Evolutionary conservation across 2,888 invertebrate species (phyloP).

Genomic region (Mylabris sibirica): DNA sequence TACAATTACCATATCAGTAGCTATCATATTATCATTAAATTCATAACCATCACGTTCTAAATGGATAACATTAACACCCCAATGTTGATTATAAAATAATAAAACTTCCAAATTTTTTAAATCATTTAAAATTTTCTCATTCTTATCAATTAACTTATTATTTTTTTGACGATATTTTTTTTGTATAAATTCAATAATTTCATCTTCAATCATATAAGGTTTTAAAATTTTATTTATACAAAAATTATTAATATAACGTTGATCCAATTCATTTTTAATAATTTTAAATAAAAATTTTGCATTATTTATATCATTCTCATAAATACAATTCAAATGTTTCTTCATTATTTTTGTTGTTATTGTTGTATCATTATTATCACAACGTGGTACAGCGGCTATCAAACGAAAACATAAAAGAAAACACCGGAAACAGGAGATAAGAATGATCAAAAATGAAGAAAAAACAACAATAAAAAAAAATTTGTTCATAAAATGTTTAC

Average conservation of each 20-base stretch:
- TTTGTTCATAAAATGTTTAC: too few relatives aligned
- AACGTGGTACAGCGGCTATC: slow-evolving; percentile 65
- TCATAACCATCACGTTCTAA: slow-evolving; percentile 55
- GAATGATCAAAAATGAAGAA: slow-evolving; percentile 6
- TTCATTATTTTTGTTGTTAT: slow-evolving; percentile 42
- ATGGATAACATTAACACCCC: slow-evolving; percentile 72
- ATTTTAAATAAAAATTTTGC: slow-evolving; percentile 71
- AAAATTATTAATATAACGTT: slow-evolving; percentile 66
- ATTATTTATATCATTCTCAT: slow-evolving; percentile 67
- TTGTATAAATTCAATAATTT: slow-evolving; percentile 67
- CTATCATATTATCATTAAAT: slow-evolving; percentile 44
- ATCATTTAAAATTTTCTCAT: slow-evolving; percentile 62
- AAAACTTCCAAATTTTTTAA: slow-evolving; percentile 74
- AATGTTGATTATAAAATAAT: slow-evolving; percentile 74
- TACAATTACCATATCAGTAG: slow-evolving; percentile 57
- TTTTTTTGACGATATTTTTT: slow-evolving; percentile 60
- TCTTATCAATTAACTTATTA: too few relatives aligned
- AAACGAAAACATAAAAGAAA: too few relatives aligned
- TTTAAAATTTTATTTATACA: slow-evolving; percentile 65
- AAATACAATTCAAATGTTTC: slow-evolving; percentile 72
- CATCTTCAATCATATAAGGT: slow-evolving; percentile 70
- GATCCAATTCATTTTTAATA: slow-evolving; percentile 71
- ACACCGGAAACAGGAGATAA: slow-evolving; percentile 25
- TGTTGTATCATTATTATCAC: slow-evolving; percentile 63
- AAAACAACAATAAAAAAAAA: slow-evolving; percentile 22